Percentiles rank a stretch among this genome's conserved stretches.
Conservation (phyloP, 2,797 vertebrate species). For the Eulemur coronatus region DNA sequence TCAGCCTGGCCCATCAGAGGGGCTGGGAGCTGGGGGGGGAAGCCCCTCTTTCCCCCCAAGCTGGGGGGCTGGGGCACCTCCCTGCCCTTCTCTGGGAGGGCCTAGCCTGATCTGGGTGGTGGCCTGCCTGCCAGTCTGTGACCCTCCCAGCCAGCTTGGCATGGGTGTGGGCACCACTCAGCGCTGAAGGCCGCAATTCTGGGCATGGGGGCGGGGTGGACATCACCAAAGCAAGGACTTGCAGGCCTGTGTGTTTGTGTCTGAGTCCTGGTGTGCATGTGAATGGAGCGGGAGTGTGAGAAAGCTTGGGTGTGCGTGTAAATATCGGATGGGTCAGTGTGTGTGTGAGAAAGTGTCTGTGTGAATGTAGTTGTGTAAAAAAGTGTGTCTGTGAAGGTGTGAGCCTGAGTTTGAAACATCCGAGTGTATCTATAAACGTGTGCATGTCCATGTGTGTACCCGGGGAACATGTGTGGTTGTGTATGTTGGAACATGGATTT, state of each 20-base stretch:
- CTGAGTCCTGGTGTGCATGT: not conserved
- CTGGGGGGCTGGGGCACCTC: not conserved
- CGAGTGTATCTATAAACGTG: not conserved
- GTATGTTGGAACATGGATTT: not conserved
- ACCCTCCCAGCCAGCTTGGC: slow-evolving; percentile 75
- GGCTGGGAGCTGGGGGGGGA: not conserved
- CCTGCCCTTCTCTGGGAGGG: not conserved
- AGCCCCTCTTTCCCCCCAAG: not conserved
- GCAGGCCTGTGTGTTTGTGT: not conserved
- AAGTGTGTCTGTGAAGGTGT: not conserved
- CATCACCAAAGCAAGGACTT: not conserved
- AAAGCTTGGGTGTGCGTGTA: not conserved
- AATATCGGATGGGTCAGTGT: not conserved
- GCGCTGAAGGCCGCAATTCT: not conserved
- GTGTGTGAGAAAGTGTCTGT: not conserved
- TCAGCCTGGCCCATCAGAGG: not conserved
- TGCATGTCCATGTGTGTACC: not conserved
- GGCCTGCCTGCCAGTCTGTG: slow-evolving; percentile 30
- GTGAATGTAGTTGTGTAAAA: not conserved
- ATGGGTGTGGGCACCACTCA: slow-evolving; percentile 68
- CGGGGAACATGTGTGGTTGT: not conserved
- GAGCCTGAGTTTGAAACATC: not conserved
- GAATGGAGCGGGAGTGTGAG: not conserved
- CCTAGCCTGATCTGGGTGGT: slow-evolving; percentile 25
- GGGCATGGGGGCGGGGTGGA: not conserved